A percentile compares a stretch with the other conserved stretches of the same genome.
Conservation (phyloP, 2,113 vertebrate species). For the Clarias gariepinus region DNA sequence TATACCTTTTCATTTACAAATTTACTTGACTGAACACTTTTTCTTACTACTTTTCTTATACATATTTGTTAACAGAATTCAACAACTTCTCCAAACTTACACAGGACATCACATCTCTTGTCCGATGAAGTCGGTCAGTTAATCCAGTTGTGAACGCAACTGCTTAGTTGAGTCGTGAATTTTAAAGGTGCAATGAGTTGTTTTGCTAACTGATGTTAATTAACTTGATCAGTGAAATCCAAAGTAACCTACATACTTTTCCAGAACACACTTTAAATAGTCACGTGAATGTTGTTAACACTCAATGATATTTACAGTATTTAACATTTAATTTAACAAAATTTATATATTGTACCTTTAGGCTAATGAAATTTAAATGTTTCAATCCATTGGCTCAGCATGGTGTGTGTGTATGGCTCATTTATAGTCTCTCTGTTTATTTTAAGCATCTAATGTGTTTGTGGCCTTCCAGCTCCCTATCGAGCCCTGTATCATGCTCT, state of each 20-base stretch:
- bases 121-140: not conserved
- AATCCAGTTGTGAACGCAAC: not conserved
- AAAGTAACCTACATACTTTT: not conserved
- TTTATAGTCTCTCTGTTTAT: not conserved
- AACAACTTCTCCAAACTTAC: not conserved
- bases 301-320: not conserved
- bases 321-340: not conserved
- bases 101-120: not conserved
- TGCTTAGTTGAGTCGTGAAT: not conserved
- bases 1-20: not conserved
- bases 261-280: not conserved
- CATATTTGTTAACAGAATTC: not conserved
- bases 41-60: not conserved
- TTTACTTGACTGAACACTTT: not conserved
- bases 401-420: not conserved
- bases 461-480: not conserved
- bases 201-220: not conserved
- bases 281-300: not conserved
- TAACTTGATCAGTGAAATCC: not conserved
- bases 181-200: slow-evolving; percentile 26
- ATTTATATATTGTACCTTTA: slow-evolving; percentile 21
- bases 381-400: slow-evolving; percentile 12
- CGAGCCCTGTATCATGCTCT: slow-evolving; percentile 8
- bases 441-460: slow-evolving; percentile 22
- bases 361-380: not conserved